Evolutionary conservation across 2,113 vertebrate genomes (phyloP), one percentile per base, ranked within the genome.

Genomic region (Microtus pennsylvanicus): DNA sequence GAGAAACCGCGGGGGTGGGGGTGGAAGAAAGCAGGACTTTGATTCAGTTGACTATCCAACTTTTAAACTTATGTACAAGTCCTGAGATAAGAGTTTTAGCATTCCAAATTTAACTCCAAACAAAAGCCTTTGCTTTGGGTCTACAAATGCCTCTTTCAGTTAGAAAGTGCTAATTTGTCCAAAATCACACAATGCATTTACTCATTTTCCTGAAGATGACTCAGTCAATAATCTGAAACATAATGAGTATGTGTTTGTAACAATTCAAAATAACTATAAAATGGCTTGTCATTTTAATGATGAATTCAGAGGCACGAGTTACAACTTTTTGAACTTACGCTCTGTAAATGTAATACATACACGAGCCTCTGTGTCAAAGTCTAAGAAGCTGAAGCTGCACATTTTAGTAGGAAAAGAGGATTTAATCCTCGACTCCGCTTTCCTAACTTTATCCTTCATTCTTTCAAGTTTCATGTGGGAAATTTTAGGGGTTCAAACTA

Each of bases 71-170:
- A 93, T 76, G 97, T 93, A 96, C 87, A 98, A 98, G 97, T 93
- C 93, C 78, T 86, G 93, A 94, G 89, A 97, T 95, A 91, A 95
- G 96, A 94, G 85, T 96, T 98, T 98, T 91, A 97, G 97, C 97
- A 98, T 98, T 98, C 98, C 97, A 98, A 98, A 98, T 97, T 98
- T 89, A 98, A 98, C 96, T 91, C 96, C 9, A 87, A 97, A 98
- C 98, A 98, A 98, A 98, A 98, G 94, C 94, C 97, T 98, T 97
- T 98, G 93, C 95, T 98, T 98, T 98, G 95, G 90, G 90, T 95
- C 97, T 98, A 98, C 97, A 98, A 98, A 98, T 96, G 97, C 96
- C 97, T 96, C 96, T 98, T 98, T 98, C 98, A 98, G 98, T 98
- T 97, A 97, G 96, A 93, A 97, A 98, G 98, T 98, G 98, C 98